Evolutionary conservation across 92 coral and sea anemone genomes (phyloP).

Genomic region (Chrysogorgia sp.): DNA sequence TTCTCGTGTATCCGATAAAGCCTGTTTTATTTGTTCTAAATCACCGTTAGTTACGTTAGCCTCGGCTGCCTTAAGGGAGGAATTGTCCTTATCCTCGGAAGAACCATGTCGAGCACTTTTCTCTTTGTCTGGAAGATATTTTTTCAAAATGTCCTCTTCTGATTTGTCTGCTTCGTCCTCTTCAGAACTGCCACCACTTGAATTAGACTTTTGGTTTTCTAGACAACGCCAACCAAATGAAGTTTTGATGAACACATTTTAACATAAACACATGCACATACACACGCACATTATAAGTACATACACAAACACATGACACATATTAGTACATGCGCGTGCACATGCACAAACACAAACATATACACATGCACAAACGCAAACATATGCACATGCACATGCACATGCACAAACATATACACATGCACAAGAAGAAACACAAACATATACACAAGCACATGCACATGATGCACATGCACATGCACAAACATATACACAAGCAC

Average conservation of each 20-base stretch:
- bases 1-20: constrained; percentile 66
- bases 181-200: constrained; percentile 3
- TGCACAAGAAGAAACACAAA: too few species aligned
- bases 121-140: neutral
- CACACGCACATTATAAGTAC: too few species aligned
- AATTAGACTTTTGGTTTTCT: constrained; percentile 14
- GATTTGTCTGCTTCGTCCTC: constrained; percentile 3
- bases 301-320: too few species aligned
- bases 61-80: neutral
- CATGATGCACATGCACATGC: too few species aligned
- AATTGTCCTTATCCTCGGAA: neutral
- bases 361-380: too few species aligned
- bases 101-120: neutral
- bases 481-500: too few species aligned
- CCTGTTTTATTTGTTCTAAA: constrained; percentile 57
- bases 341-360: too few species aligned
- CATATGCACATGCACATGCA: too few species aligned
- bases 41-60: constrained; percentile 3
- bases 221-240: neutral
- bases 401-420: too few species aligned
- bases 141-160: neutral
- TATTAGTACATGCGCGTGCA: too few species aligned
- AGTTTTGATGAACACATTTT: neutral
- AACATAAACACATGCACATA: too few species aligned
- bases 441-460: too few species aligned